Evolutionary conservation across 2,113 vertebrate genomes (phyloP), one percentile per base, ranked within the genome.

Genomic region (Pygoscelis adeliae): DNA sequence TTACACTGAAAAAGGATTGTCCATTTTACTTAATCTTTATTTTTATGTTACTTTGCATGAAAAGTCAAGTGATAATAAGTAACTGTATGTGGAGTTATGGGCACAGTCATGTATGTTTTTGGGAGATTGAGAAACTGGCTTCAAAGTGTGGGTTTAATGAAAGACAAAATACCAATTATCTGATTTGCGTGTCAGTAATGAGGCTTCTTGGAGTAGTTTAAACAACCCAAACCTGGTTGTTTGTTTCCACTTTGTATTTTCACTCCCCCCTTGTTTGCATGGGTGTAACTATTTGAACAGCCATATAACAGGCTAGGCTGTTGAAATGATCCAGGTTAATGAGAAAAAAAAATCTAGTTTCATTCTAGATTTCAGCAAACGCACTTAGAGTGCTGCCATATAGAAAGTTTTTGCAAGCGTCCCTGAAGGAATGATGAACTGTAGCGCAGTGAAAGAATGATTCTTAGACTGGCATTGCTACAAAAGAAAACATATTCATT

Each of bases 71-170:
- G 27, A 62, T 27, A 80, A 11, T 63, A 76, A 26, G 15, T 56
- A 80, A 59, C 11, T 80, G 0, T 29, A 3, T 62, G 4, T 65
- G 42, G 4, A 69, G 20, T 36, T 90, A 32, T 0, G 1, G 19
- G 22, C 63, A 59, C 14, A 83, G 38, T 62, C 12, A 22, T 34
- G 1, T 26, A n/a, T 42, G 20, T 77, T 86, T 80, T 67, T 47
- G 80, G 38, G 38, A 38, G 38, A 38, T 38, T 38, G 38, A 38
- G 38, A 38, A 38, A 38, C 38, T 38, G 38, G 8, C 38, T 38
- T 38, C 38, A 38, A 70, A 76, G 10, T 13, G 12, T 76, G 15
- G 19, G 83, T 93, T 88, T 83, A 71, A 56, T 76, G 40, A 66
- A 87, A 76, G 72, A 50, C 30, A 20, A 25, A 36, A 36, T 69